A percentile compares a stretch with the other conserved stretches of the same genome.
Conservation (phyloP, 2,113 vertebrate genomes). For the Menidia beryllina region DNA sequence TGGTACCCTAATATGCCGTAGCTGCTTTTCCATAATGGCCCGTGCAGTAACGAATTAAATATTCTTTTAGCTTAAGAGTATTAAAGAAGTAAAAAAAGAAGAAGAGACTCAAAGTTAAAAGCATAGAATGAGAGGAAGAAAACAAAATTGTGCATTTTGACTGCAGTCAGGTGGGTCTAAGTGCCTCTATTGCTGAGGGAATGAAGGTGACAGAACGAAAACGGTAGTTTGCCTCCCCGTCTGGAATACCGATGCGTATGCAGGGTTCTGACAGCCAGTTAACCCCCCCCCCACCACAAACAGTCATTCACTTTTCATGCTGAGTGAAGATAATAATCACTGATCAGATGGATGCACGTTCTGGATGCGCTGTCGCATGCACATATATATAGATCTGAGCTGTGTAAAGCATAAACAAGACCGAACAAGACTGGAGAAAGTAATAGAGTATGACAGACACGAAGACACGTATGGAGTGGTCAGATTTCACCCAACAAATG, state of each 20-base stretch:
- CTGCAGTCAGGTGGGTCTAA: constrained; percentile 56
- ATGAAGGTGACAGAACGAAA: constrained; percentile 76
- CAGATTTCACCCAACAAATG: constrained; percentile 35
- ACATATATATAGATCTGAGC: constrained; percentile 24
- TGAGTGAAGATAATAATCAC: constrained; percentile 45
- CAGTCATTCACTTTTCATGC: constrained; percentile 53
- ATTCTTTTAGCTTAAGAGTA: constrained; percentile 34
- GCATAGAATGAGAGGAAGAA: constrained; percentile 4
- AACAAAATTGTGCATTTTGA: constrained; percentile 58
- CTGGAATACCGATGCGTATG: constrained; percentile 76
- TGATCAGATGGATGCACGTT: constrained; percentile 33
- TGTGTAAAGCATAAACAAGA: constrained; percentile 33
- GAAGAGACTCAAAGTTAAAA: constrained; percentile 2
- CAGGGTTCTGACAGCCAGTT: constrained; percentile 48
- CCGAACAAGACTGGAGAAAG: constrained; percentile 19
- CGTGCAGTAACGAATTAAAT: constrained; percentile 39
- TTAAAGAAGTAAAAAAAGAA: constrained; percentile 29
- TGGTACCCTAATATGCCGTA: constrained; percentile 44
- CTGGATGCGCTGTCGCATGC: constrained; percentile 31
- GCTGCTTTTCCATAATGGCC: constrained; percentile 8
- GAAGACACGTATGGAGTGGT: constrained; percentile 46
- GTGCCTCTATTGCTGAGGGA: constrained; percentile 68
- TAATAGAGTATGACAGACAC: constrained; percentile 31
- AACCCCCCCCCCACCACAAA: constrained; percentile 18
- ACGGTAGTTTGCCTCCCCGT: constrained; percentile 64